Evolutionary conservation across 2,888 invertebrate species (phyloP).

Genomic region (Drosophila flavopinicola): DNA sequence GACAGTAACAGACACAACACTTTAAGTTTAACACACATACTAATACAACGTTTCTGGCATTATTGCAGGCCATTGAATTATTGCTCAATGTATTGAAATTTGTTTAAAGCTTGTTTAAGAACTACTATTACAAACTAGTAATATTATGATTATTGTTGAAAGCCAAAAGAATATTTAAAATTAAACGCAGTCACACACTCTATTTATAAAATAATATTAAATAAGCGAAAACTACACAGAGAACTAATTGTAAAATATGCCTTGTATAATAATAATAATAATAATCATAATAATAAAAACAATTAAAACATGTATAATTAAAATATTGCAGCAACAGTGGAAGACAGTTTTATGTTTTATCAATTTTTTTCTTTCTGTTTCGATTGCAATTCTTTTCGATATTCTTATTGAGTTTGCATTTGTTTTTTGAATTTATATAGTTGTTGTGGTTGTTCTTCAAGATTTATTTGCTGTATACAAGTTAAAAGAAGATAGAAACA

Average conservation of each 20-base stretch:
- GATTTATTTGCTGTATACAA: slow-evolving; percentile 51
- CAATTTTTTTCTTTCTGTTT: slow-evolving; percentile 38
- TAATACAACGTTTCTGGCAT: slow-evolving; percentile 52
- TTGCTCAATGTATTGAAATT: slow-evolving; percentile 42
- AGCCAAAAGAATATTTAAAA: slow-evolving; percentile 41
- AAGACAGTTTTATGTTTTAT: slow-evolving; percentile 69
- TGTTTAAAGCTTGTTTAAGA: slow-evolving; percentile 62
- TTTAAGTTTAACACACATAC: slow-evolving; percentile 33
- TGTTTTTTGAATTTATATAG: slow-evolving; percentile 19
- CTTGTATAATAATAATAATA: slow-evolving; percentile 33
- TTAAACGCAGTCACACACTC: slow-evolving; percentile 56
- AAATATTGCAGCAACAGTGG: slow-evolving; percentile 82
- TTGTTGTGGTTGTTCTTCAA: slow-evolving; percentile 34
- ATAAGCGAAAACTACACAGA: slow-evolving; percentile 49
- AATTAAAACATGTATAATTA: slow-evolving; percentile 51
- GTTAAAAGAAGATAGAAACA: slow-evolving; percentile 46
- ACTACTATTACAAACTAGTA: slow-evolving; percentile 43
- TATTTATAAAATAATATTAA: slow-evolving; percentile 44
- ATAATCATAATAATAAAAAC: slow-evolving; percentile 48
- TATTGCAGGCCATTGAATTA: slow-evolving; percentile 16
- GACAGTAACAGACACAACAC: slow-evolving; percentile 38
- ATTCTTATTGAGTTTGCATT: slow-evolving; percentile 10
- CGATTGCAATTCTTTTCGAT: slow-evolving; percentile 38
- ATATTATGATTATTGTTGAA: slow-evolving; percentile 25
- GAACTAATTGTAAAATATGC: slow-evolving; percentile 38